Base-by-base conservation (phyloP, 23 tunicate genomes). In the Trididemnum nubilum region DNA sequence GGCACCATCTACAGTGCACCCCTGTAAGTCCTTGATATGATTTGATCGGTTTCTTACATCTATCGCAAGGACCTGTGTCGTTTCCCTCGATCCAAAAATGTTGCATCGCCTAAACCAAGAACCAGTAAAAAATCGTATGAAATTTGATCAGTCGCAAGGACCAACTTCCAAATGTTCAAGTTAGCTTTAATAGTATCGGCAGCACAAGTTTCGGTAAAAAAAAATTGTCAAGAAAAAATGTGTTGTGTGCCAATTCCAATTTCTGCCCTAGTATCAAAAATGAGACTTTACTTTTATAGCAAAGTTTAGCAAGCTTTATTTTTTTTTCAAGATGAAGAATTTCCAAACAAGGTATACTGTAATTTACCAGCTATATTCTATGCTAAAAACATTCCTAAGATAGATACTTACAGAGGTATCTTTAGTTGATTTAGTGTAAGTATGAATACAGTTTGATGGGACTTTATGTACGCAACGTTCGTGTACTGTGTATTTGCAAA, bases 21-120 rank as follows among this genome's bases (percentile, higher is more conserved):
- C 96, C 96, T 0, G 96, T 90, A 32, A 90, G 35, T 22, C 96
- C 96, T 39, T 90, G 96, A 73, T 85, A 90, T 64, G 85, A 80
- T 64, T 90, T 90, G 61, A 90, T 84, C 26, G 82, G 89, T 66
- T 90, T 90, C 73, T 90, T 85, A 71, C 96, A 90, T 81, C 85
- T 90, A 65, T 85, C 89, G 61, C 96, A 90, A 9, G 96, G 96
- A 0, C 96, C 96, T 9, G 89, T 84, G 79, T 90, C 85, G 57
- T 90, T 90, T 35, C 96, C 96, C 73, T 90, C 96, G 5, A 90
- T 61, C 96, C 96, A 90, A 19, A 85, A 72, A 81, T 90, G 96
- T 29, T 72, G 78, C 51, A 90, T 33, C 39, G 77, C 77, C 94
- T 89, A 70, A n/a, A 70, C 27, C 25, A 64, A 64, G n/a, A 64